Base-by-base conservation (phyloP, 2,888 invertebrate genomes). In the Orthosia incerta region DNA sequence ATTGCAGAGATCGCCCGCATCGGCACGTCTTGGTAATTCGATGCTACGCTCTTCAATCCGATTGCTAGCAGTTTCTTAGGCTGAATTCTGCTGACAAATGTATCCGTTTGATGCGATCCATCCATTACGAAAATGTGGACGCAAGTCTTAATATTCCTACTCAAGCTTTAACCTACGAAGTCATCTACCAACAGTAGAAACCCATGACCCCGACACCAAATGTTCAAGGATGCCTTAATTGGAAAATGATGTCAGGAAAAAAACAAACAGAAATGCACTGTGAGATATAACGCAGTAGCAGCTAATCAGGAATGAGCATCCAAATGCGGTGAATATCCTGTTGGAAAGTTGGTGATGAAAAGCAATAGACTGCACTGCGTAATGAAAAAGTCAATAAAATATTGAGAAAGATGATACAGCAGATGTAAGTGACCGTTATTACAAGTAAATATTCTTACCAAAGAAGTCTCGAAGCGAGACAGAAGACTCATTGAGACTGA, bases 391-490 rank as follows among this genome's bases (percentile, higher is more conserved):
- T 76, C 57, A 55, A 80, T 68, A 31, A 57, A 56, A 69, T 51
- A 67, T 76, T 63, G 72, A 76, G 57, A 63, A 74, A 50, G 12
- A 64, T 84, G 83, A 74, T 53, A 59, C 57, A 74, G 61, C 66
- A 53, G 60, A 74, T 81, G 76, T 70, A 62, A 51, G 12, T 51
- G 45, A 56, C 53, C 48, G 39, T 59, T 74, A 64, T 64, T 67
- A 82, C 71, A 75, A 75, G 48, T 71, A 79, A 79, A 79, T 75
- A 20, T 78, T 85, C 86, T 85, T 84, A 87, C 87, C 87, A 80
- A 85, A 83, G 71, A 86, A 75, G 84, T 86, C 87, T 87, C 83
- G 85, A 62, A 83, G 80, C 80, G 86, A 87, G 84, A 85, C 79
- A 80, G 87, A 84, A 83, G 79, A 68, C 76, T 81, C 87, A 80